Percentiles rank a stretch among this genome's conserved stretches.
These are phyloP conservation scores for Clanis bilineata DNA, from an alignment of 2,888 invertebrate genomes.

Conservation along the genomic window DNA sequence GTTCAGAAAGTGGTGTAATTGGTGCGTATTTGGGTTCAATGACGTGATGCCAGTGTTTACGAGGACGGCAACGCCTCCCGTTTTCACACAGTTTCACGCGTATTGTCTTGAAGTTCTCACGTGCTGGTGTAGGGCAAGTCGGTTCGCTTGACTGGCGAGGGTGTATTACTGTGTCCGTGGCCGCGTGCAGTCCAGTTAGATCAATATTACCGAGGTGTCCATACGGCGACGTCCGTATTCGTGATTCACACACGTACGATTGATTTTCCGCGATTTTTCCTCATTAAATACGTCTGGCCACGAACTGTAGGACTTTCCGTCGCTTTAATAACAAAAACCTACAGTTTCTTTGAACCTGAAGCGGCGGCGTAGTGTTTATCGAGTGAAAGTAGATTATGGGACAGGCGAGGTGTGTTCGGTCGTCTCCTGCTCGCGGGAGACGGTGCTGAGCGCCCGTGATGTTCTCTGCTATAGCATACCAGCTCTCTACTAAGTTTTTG, in stretches of 20 bases:
- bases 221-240: conserved; percentile 28
- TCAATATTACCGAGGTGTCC: conserved; percentile 20
- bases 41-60: conserved; percentile 79
- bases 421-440: conserved; percentile 51
- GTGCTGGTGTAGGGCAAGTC: conserved; percentile 55
- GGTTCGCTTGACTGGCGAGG: conserved; percentile 17
- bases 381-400: conserved; percentile 49
- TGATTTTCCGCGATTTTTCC: conserved; percentile 49
- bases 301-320: conserved; percentile 26
- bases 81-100: conserved; percentile 77
- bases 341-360: conserved; percentile 19
- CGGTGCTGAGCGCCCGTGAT: conserved; percentile 51
- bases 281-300: conserved; percentile 29
- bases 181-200: conserved; percentile 40
- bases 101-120: conserved; percentile 75
- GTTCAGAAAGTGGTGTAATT: conserved; percentile 41
- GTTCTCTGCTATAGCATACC: conserved; percentile 72
- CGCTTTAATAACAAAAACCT: conserved; percentile 19
- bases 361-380: conserved; percentile 13
- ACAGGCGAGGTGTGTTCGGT: conserved; percentile 33
- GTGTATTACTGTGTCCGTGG: conserved; percentile 32
- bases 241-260: conserved; percentile 51
- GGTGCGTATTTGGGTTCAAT: conserved; percentile 49
- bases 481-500: conserved; percentile 69
- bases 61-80: conserved; percentile 81